A percentile compares a stretch with the other conserved stretches of the same genome.
Conservation (phyloP, 2,113 vertebrate genomes). For the Butastur rufipennis region DNA sequence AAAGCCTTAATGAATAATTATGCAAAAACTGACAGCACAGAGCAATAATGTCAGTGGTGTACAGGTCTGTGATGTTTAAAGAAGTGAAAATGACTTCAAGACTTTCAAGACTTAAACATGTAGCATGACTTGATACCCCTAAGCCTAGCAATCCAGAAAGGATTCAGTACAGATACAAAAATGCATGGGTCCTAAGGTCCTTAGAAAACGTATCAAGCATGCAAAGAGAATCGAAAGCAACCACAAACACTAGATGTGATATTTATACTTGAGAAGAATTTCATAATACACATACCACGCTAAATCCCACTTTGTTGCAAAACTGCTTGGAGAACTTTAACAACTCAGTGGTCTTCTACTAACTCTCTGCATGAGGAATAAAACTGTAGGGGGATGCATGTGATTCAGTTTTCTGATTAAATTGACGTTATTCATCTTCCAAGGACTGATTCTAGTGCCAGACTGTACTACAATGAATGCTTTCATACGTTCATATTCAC, state of each 20-base stretch:
- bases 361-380: neutral
- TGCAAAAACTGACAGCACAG: neutral
- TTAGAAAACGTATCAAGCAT: neutral
- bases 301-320: neutral
- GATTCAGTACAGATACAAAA: neutral
- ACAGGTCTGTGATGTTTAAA: neutral
- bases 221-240: neutral
- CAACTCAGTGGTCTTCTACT: neutral
- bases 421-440: neutral
- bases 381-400: neutral
- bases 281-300: neutral
- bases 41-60: neutral
- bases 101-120: neutral
- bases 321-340: neutral
- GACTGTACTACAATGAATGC: neutral
- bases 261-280: neutral
- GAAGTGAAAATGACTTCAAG: neutral
- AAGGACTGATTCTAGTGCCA: neutral
- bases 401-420: neutral
- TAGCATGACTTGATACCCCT: neutral
- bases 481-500: neutral
- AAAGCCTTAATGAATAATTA: neutral
- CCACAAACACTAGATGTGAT: neutral
- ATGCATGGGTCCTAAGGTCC: accelerated
- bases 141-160: neutral